A percentile compares a stretch with the other conserved stretches of the same genome.
These are phyloP conservation scores for Onthophagus sagittarius DNA, from an alignment of 2,888 invertebrate genomes.

Conservation along the genomic window DNA sequence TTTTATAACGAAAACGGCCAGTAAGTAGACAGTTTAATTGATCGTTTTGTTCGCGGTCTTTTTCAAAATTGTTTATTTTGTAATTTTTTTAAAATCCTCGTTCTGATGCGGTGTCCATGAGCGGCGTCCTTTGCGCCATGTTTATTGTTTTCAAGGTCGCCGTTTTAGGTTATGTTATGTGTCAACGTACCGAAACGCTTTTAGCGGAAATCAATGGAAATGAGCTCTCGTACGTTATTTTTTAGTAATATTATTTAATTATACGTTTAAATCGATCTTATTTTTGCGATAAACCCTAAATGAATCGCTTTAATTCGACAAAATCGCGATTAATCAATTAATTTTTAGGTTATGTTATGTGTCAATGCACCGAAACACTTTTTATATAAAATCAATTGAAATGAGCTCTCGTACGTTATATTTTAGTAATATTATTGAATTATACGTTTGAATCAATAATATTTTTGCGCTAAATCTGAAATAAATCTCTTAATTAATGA, in stretches of 20 bases:
- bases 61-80: constrained; percentile 15
- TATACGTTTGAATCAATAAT: no score
- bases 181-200: background rate
- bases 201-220: constrained; percentile 13
- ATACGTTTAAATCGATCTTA: no score
- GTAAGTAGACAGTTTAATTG: constrained; percentile 36
- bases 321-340: background rate
- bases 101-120: background rate
- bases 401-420: no score
- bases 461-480: no score
- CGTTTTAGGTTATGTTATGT: background rate
- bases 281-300: background rate
- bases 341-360: background rate
- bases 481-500: no score
- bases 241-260: background rate
- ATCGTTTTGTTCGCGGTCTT: constrained; percentile 9
- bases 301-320: background rate
- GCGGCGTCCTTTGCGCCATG: background rate
- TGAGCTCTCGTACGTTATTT: constrained; percentile 25
- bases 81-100: constrained; percentile 26
- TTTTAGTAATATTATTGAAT: no score
- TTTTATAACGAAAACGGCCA: constrained; percentile 46
- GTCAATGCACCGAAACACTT: no score
- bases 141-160: background rate
- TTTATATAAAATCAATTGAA: no score